phyloP scores from a whole-genome alignment of 2,888 invertebrate species.

The Gandaritis pyraliata region DNA sequence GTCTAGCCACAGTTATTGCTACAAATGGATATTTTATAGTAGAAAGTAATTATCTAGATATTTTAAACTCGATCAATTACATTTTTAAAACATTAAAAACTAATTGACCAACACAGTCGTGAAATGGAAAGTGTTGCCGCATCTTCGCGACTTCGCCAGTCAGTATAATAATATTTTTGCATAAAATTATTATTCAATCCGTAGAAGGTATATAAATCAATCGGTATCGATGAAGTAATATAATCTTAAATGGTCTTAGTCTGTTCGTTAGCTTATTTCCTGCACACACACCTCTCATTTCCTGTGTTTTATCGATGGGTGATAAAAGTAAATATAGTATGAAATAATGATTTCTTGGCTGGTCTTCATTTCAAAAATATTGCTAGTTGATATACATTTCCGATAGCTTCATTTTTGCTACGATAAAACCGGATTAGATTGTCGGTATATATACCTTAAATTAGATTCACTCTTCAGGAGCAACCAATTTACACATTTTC shows the following conservation, averaged over 20 bases:
- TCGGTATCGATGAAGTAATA: conserved; percentile 21
- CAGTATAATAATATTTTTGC: conserved; percentile 29
- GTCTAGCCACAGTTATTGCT: no score
- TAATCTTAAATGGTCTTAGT: conserved; percentile 3
- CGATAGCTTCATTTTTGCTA: background rate
- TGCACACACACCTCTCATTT: conserved; percentile 7
- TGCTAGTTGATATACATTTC: background rate
- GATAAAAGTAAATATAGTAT: background rate
- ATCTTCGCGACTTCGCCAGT: conserved; percentile 27
- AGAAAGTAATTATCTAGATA: conserved; percentile 47
- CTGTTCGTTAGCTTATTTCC: conserved; percentile 1
- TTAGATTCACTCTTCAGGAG: no score
- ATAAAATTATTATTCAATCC: conserved; percentile 27
- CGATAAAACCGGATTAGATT: background rate
- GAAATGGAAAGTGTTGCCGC: conserved; percentile 38
- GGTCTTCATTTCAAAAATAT: background rate
- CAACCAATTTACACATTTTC: background rate
- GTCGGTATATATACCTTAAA: no score
- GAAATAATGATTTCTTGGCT: background rate
- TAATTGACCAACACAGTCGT: conserved; percentile 31
- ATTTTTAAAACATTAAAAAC: conserved; percentile 26
- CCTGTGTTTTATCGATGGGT: conserved; percentile 9
- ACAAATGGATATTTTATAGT: conserved; percentile 46
- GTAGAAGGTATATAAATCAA: conserved; percentile 20
- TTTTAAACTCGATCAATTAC: conserved; percentile 38